Conservation (phyloP, 2,888 invertebrate genomes). For the Cerceris rybyensis region DNA sequence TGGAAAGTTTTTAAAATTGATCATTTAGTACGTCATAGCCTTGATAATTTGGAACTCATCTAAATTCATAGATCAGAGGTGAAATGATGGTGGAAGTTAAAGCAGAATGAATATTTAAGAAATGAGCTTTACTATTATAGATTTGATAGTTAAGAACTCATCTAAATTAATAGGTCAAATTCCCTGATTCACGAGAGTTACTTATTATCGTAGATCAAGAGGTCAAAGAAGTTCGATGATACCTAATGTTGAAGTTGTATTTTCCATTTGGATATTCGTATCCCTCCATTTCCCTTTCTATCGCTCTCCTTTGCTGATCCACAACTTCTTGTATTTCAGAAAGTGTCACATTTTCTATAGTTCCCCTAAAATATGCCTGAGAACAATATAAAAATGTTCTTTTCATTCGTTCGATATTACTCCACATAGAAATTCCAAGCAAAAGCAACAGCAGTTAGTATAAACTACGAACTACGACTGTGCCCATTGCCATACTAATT, state of each 20-base stretch:
- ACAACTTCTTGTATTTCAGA: conserved; percentile 84
- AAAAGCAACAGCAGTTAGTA: conserved; percentile 14
- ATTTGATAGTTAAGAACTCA: too few species aligned
- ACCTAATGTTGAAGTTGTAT: conserved; percentile 83
- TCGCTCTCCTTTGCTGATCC: conserved; percentile 83
- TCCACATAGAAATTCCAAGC: not conserved
- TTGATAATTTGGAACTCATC: too few species aligned
- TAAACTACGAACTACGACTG: not conserved
- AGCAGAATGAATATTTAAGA: too few species aligned
- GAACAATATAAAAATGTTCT: conserved; percentile 19
- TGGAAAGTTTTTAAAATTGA: too few species aligned
- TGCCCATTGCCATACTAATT: conserved; percentile 13
- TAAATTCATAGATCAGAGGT: too few species aligned
- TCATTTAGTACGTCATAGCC: too few species aligned
- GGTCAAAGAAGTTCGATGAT: conserved; percentile 21
- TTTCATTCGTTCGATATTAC: not conserved
- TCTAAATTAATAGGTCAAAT: too few species aligned
- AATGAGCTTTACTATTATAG: too few species aligned
- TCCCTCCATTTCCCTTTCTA: conserved; percentile 84
- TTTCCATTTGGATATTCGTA: conserved; percentile 85
- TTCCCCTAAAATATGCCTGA: conserved; percentile 71
- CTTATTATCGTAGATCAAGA: not conserved
- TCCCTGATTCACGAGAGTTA: too few species aligned
- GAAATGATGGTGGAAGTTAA: too few species aligned
- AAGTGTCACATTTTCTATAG: conserved; percentile 68